Base-by-base conservation (phyloP, 2,113 vertebrate species). In the Himantopus leucocephalus region DNA sequence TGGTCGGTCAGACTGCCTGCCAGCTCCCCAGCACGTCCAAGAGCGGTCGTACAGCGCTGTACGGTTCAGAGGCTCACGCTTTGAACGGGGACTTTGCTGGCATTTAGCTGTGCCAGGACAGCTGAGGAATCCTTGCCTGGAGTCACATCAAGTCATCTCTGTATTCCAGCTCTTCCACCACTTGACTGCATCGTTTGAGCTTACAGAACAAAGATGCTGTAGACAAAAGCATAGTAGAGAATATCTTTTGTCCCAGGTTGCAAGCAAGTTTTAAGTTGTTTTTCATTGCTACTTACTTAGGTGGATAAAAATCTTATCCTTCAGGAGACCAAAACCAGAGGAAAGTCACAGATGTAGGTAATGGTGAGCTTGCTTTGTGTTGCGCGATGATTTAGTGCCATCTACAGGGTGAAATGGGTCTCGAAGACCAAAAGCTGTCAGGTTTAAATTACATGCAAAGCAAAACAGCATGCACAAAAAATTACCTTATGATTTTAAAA, bases 371-470 rank as follows among this genome's bases (percentile, higher is more conserved):
- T 71, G 29, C 55, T 74, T 62, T 74, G 48, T 48, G 19, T 78
- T 91, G 75, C 1, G 3, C 73, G 84, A 94, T 79, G 92, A 85
- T 82, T 92, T 90, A 94, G 91, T 88, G 92, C 96, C 97, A 97
- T 68, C 97, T 97, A 91, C 89, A 92, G 97, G 71, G 60, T 48
- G 66, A 94, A 94, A 66, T 11, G 17, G 21, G 84, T 94, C 79
- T 90, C 4, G 8, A 88, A 64, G 53, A 84, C 5, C 9, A 37
- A 73, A 78, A 62, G 32, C 22, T 82, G 58, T 35, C 50, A 9
- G 7, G 9, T 63, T 76, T 68, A 58, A 94, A 84, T 45, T 48
- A 9, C 35, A 34, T 3, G 6, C 32, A 73, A 87, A 85, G 27
- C 4, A 71, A 58, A 92, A 32, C 35, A 35, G 14, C 30, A 23